These are phyloP conservation scores for Hassar affinis DNA, from an alignment of 2,113 vertebrate species.

Conservation along the genomic window DNA sequence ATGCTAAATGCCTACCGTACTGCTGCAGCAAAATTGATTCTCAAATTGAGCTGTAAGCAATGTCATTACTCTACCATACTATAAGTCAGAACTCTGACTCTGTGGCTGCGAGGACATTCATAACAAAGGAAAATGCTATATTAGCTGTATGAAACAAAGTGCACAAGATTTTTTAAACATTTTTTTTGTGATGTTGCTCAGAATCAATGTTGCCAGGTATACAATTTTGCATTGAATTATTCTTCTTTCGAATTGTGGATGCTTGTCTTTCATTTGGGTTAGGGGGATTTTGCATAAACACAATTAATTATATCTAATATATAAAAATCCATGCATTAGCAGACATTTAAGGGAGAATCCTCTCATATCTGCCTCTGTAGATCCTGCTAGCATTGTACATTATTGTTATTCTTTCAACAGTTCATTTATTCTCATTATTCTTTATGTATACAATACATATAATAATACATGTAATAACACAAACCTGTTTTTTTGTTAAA, in stretches of 20 bases:
- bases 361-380: not conserved
- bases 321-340: not conserved
- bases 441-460: not conserved
- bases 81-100: slow-evolving; percentile 1
- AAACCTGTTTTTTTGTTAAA: not conserved
- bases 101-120: not conserved
- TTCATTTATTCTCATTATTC: not conserved
- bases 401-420: not conserved
- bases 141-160: not conserved
- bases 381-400: too few species aligned
- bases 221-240: not conserved
- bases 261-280: not conserved
- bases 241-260: not conserved
- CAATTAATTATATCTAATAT: not conserved
- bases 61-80: slow-evolving; percentile 24
- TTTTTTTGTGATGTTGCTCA: not conserved
- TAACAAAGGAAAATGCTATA: not conserved
- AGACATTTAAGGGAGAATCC: not conserved
- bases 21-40: slow-evolving; percentile 33
- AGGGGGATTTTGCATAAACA: not conserved
- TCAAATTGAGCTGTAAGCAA: slow-evolving; percentile 35
- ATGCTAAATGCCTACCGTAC: slow-evolving; percentile 31
- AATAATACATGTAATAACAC: not conserved
- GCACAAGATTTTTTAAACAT: not conserved
- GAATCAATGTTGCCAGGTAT: not conserved